A percentile compares a stretch with the other conserved stretches of the same genome.
Conservation (phyloP, 1,140 invertebrate genomes). For the Pogonomyrmex barbatus region DNA sequence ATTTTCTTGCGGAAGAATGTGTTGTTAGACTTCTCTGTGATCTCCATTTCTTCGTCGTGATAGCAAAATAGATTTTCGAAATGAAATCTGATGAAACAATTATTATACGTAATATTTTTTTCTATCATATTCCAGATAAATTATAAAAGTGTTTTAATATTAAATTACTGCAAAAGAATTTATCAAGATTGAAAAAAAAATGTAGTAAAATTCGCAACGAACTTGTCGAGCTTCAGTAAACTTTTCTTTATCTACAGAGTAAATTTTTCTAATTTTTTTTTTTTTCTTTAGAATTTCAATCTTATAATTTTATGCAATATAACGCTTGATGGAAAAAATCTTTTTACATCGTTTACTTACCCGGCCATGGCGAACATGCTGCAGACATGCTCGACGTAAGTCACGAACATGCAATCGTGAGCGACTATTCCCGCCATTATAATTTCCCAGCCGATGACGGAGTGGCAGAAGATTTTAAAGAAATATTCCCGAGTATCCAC, state of each 20-base stretch:
- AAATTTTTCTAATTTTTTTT: background rate
- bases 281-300: background rate
- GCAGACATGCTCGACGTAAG: constrained; percentile 59
- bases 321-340: background rate
- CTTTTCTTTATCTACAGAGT: background rate
- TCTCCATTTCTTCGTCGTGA: background rate
- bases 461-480: constrained; percentile 33
- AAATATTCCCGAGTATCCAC: constrained; percentile 43
- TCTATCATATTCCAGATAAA: background rate
- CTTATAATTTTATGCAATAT: background rate
- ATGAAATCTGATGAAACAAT: constrained; percentile 26
- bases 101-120: background rate
- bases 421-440: constrained; percentile 13
- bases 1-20: constrained; percentile 21
- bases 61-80: constrained; percentile 23
- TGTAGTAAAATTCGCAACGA: background rate
- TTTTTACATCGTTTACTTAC: constrained; percentile 17
- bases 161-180: background rate
- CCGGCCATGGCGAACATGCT: constrained; percentile 49
- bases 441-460: background rate
- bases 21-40: background rate
- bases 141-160: background rate
- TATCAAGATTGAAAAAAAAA: background rate
- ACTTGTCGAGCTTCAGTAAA: no score
- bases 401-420: constrained; percentile 33